These are phyloP conservation scores for Eulacestoma nigropectus DNA, from an alignment of 2,113 vertebrate genomes.

Conservation along the genomic window DNA sequence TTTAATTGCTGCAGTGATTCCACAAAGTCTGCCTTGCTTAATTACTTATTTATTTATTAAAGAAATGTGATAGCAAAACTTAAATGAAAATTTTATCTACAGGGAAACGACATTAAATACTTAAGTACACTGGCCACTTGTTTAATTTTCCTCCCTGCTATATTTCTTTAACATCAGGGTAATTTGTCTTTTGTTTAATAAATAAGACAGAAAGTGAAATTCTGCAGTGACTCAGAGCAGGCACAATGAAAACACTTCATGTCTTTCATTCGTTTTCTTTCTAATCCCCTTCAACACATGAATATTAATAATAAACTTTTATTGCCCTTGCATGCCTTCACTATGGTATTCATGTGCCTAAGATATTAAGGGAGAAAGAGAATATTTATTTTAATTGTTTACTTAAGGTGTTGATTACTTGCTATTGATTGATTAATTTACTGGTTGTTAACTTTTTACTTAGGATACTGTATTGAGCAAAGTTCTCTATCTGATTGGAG, in stretches of 20 bases:
- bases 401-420: not conserved
- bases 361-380: not conserved
- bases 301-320: constrained; percentile 12
- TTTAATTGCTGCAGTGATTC: not conserved
- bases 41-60: not conserved
- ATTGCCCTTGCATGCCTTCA: not conserved
- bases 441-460: not conserved
- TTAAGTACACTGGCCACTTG: not conserved
- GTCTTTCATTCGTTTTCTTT: not conserved
- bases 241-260: constrained; percentile 11
- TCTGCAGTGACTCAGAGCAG: constrained; percentile 31
- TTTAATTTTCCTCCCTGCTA: constrained; percentile 47
- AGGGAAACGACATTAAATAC: not conserved
- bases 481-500: not conserved
- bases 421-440: not conserved
- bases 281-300: not conserved
- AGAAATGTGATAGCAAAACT: not conserved
- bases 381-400: not conserved
- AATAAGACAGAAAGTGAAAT: constrained; percentile 44
- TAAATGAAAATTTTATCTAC: not conserved
- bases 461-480: not conserved
- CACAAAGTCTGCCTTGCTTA: not conserved
- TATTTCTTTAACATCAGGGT: constrained; percentile 43
- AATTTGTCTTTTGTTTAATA: constrained; percentile 62
- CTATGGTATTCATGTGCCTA: not conserved